Conservation (phyloP, 1,140 invertebrate genomes). For the Ectropis grisescens region DNA sequence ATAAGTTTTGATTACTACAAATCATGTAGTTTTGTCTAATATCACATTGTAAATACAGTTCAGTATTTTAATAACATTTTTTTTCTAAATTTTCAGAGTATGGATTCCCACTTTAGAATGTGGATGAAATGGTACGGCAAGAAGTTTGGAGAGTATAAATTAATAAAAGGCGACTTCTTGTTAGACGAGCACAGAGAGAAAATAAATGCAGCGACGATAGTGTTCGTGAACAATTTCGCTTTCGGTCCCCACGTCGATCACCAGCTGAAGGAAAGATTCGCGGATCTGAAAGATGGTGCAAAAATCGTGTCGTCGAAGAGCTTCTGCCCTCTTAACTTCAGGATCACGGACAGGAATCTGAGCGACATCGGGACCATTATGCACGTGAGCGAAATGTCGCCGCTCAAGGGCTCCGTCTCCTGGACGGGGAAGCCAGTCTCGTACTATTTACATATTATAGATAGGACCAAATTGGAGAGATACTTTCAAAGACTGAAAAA, state of each 20-base stretch:
- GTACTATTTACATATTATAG: slow-evolving; percentile 97
- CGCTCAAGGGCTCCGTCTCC: slow-evolving; percentile 94
- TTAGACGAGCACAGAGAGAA: slow-evolving; percentile 91
- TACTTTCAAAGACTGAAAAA: slow-evolving; percentile 94
- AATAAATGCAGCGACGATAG: slow-evolving; percentile 92
- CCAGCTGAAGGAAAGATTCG: slow-evolving; percentile 95
- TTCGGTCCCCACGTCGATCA: slow-evolving; percentile 98
- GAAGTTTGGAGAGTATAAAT: slow-evolving; percentile 89
- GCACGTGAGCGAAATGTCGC: slow-evolving; percentile 96
- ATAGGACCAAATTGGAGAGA: slow-evolving; percentile 94
- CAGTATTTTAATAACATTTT: slow-evolving; percentile 2
- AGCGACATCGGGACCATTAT: slow-evolving; percentile 98
- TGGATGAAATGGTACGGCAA: slow-evolving; percentile 99
- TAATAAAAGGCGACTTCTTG: slow-evolving; percentile 96
- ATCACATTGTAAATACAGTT: too few relatives aligned
- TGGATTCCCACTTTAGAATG: slow-evolving; percentile 90
- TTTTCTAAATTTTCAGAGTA: slow-evolving; percentile 74
- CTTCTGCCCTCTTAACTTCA: slow-evolving; percentile 97
- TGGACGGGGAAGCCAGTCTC: slow-evolving; percentile 99
- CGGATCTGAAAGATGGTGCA: slow-evolving; percentile 95
- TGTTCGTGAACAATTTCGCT: slow-evolving; percentile 99
- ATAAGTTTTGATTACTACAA: too few relatives aligned
- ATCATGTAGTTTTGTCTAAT: too few relatives aligned
- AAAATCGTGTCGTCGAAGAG: slow-evolving; percentile 98
- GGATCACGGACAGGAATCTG: slow-evolving; percentile 90